Percentiles rank a stretch among this genome's conserved stretches.
Evolutionary conservation across 1,140 invertebrate genomes (phyloP).

Genomic region (Heliconius eleuchia): DNA sequence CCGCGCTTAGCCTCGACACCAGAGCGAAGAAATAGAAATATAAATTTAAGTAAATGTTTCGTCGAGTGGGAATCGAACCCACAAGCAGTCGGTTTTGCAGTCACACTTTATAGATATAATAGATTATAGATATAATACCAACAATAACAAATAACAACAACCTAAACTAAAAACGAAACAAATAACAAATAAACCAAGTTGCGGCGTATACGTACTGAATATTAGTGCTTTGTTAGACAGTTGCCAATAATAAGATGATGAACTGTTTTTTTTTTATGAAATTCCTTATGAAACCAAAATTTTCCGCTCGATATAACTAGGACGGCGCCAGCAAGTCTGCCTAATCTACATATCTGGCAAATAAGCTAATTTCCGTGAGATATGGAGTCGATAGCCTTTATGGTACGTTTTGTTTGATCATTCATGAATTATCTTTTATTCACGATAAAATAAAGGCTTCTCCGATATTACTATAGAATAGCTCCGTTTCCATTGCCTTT

Average conservation of each 20-base stretch:
- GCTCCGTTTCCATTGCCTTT: conserved; percentile 36
- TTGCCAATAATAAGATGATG: conserved; percentile 26
- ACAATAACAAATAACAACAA: neutral
- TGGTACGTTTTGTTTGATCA: conserved; percentile 57
- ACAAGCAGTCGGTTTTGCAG: too few relatives aligned
- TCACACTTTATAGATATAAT: too few relatives aligned
- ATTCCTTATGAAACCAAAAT: conserved; percentile 51
- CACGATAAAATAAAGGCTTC: conserved; percentile 39
- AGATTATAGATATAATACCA: neutral
- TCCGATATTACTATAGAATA: conserved; percentile 34
- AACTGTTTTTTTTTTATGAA: conserved; percentile 36
- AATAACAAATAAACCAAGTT: neutral
- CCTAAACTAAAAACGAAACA: neutral
- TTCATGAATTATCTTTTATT: conserved; percentile 50
- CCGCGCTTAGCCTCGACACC: too few relatives aligned
- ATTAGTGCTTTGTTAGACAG: neutral
- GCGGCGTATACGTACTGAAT: neutral
- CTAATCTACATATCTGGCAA: conserved; percentile 71
- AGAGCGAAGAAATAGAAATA: too few relatives aligned
- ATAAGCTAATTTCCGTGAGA: conserved; percentile 72
- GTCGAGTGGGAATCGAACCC: too few relatives aligned
- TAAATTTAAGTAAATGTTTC: too few relatives aligned
- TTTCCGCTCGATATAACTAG: conserved; percentile 50
- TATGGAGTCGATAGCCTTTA: conserved; percentile 61
- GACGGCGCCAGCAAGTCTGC: conserved; percentile 61